Base-by-base conservation (phyloP, 1,140 invertebrate genomes). In the Drosophila insularis region DNA sequence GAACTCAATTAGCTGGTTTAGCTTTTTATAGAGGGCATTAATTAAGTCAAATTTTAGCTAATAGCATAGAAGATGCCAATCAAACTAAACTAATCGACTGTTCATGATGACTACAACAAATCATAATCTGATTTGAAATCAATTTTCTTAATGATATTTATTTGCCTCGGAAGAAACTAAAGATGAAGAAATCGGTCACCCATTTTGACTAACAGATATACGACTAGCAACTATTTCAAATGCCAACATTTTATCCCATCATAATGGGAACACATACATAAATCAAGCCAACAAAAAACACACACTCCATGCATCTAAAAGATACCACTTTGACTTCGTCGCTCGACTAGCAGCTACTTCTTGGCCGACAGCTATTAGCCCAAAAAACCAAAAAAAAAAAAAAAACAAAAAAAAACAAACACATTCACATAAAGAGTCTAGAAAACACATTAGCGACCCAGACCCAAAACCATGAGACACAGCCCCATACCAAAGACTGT, bases 281-380 rank as follows among this genome's bases (percentile, higher is more conserved):
- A 50, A 50, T 50, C 43, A 50, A 50, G 43, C 8, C 19, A 50
- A 21, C 43, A 50, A 50, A 50, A 50, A 46, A 46, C 43, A 46
- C 43, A 46, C 2, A 46, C 43, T 19, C 14, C 13, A 40, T 39
- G 32, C 32, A 35, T 35, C 32, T 35, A 7, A 0, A 21, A 37
- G 11, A 37, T 37, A 13, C 11, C 8, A 35, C 32, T 11, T 13
- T 4, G 17, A 50, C 17, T 21, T 50, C 43, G 43, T 21, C 17
- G 43, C 10, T 50, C 17, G 43, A 50, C 43, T 50, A 50, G 43
- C 43, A 86, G 68, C 78, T 78, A 65, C 73, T 73, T 62, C 60
- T 23, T 64, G 61, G 69, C 75, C 59, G 31, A 32, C 71, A 67
- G 79, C 81, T 87, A 86, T 82, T 86, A 86, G 81, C 82, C 81